These are phyloP conservation scores for Tipula confusa DNA, from an alignment of 2,888 invertebrate genomes.

Conservation along the genomic window DNA sequence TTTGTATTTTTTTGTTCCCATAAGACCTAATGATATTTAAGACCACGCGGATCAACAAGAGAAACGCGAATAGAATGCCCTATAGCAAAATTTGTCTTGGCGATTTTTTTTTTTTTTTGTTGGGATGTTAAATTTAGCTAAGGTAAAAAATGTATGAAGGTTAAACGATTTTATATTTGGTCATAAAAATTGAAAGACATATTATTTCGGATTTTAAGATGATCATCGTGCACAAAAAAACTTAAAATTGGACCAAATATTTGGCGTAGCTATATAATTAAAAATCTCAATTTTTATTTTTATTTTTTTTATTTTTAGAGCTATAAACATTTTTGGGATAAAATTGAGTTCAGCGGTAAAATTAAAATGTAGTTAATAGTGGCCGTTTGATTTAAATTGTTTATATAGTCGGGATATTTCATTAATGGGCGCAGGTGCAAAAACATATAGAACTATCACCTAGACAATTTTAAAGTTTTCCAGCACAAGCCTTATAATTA, in stretches of 20 bases:
- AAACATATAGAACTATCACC: neutral
- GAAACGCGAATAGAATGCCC: conserved; percentile 20
- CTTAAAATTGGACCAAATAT: neutral
- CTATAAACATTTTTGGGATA: neutral
- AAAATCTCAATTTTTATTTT: neutral
- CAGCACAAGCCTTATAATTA: no score
- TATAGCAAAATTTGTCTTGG: neutral
- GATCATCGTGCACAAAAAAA: neutral
- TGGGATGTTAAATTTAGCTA: neutral
- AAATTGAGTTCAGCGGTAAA: neutral
- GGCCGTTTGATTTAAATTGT: neutral
- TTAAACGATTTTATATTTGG: neutral
- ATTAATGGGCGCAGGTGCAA: neutral
- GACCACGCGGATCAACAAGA: neutral
- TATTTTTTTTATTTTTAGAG: neutral
- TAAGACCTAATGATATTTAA: neutral
- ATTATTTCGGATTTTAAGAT: neutral
- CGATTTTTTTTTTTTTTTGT: neutral
- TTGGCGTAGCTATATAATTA: neutral
- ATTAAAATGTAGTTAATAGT: neutral
- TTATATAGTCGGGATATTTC: neutral
- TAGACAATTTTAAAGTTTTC: neutral
- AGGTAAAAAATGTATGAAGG: neutral
- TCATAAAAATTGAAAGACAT: conserved; percentile 21
- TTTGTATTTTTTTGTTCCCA: neutral